These are phyloP conservation scores for Habropoda laboriosa DNA, from an alignment of 1,140 invertebrate genomes.

Conservation along the genomic window DNA sequence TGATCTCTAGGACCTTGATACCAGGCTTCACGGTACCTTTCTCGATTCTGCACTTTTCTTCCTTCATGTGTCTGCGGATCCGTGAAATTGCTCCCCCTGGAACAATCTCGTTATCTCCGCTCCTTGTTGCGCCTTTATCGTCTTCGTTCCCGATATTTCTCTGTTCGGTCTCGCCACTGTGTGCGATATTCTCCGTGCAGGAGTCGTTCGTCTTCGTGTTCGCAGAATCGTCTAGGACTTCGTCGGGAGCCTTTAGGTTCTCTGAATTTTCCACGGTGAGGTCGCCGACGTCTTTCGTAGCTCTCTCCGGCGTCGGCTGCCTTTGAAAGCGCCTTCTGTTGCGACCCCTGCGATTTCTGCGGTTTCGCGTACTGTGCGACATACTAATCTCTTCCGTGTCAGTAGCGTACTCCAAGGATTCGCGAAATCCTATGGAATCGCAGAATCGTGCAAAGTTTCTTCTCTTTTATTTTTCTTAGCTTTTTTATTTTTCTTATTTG, in stretches of 20 bases:
- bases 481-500: background rate
- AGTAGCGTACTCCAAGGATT: conserved; percentile 65
- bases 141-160: background rate
- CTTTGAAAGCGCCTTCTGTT: conserved; percentile 41
- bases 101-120: background rate
- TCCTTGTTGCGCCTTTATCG: background rate
- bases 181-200: background rate
- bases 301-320: conserved; percentile 4
- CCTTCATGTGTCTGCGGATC: background rate
- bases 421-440: conserved; percentile 48
- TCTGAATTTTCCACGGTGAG: background rate
- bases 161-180: background rate
- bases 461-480: background rate
- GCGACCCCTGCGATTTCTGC: conserved; percentile 69
- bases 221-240: background rate
- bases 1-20: conserved; percentile 71
- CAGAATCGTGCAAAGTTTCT: background rate
- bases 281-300: conserved; percentile 7
- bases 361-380: conserved; percentile 68
- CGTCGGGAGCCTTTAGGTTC: conserved; percentile 7
- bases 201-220: conserved; percentile 34
- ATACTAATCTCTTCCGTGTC: conserved; percentile 68
- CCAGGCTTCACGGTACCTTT: conserved; percentile 57
- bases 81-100: background rate
- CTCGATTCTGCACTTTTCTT: conserved; percentile 65